Base-by-base conservation (phyloP, 2,113 vertebrate genomes). In the Peromyscus californicus region DNA sequence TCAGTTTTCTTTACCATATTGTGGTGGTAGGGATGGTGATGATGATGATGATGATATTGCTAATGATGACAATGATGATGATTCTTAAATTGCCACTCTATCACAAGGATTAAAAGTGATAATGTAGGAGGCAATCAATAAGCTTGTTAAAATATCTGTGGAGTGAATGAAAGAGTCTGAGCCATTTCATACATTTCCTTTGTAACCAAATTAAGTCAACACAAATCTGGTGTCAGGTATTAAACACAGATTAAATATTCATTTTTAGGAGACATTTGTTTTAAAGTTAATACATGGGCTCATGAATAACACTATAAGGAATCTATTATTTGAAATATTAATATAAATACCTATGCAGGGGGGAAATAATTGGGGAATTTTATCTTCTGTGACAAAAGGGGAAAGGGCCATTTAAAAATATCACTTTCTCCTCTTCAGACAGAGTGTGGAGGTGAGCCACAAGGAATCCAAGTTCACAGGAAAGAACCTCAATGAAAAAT, bases 401-500 rank as follows among this genome's bases (percentile, higher is more conserved):
- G 31, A 97, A 97, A 98, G 98, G 57, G 67, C 89, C 90, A 97
- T 98, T 98, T 97, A 95, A 97, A 97, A 98, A 96, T 94, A 97
- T 98, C 88, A 96, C 91, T 97, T 98, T 96, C 63, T 98, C 94
- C 86, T 88, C 96, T 97, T 98, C 83, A 98, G 94, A 95, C 78
- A 92, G 92, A 78, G 89, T 97, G 97, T 95, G 97, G 96, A 98
- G 98, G 98, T 98, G 98, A 97, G 96, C 96, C 97, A 97, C 96
- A 94, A 98, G 97, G 97, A 98, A 98, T 96, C 97, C 97, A 98
- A 98, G 98, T 98, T 99, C 98, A 98, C 86, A 90, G 97, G 96
- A 97, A 99, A 99, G 97, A 97, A 96, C 97, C 93, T 89, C 98
- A 97, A 99, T 99, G 98, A 99, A 99, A 99, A 98, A 99, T 99